Conservation (phyloP, 2,797 vertebrate species). For the Lagorchestes hirsutus region DNA sequence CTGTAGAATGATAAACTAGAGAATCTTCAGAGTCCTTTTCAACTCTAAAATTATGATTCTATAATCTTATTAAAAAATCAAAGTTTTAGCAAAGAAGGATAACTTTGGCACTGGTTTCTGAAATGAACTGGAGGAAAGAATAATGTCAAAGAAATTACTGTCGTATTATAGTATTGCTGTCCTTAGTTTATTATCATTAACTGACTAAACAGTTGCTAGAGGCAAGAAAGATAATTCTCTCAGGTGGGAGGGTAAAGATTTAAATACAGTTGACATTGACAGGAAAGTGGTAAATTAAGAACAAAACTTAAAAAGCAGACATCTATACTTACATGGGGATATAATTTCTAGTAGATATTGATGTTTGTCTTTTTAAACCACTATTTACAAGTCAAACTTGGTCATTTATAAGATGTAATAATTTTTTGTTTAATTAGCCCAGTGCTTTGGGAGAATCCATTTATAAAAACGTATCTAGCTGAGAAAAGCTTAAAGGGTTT, state of each 20-base stretch:
- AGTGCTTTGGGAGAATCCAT: slow-evolving; percentile 37
- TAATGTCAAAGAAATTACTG: neutral
- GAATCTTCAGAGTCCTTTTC: neutral
- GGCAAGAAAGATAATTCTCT: neutral
- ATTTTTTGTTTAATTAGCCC: slow-evolving; percentile 53
- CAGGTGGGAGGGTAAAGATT: neutral
- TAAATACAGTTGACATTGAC: neutral
- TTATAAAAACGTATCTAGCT: slow-evolving; percentile 21
- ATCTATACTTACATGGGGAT: slow-evolving; percentile 8
- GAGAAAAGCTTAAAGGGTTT: slow-evolving; percentile 21
- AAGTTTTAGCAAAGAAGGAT: neutral
- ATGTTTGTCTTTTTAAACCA: neutral
- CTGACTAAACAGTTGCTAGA: neutral
- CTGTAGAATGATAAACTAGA: neutral
- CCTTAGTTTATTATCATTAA: neutral
- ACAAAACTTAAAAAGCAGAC: neutral
- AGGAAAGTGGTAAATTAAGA: neutral
- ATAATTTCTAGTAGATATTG: slow-evolving; percentile 26
- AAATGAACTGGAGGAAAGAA: neutral
- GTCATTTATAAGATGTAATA: slow-evolving; percentile 37
- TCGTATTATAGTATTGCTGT: neutral
- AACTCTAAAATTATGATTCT: neutral
- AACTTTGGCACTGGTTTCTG: neutral
- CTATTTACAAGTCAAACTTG: slow-evolving; percentile 24
- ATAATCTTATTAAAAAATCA: neutral